Conservation (phyloP, 1,140 invertebrate species). For the Monomorium pharaonis region DNA sequence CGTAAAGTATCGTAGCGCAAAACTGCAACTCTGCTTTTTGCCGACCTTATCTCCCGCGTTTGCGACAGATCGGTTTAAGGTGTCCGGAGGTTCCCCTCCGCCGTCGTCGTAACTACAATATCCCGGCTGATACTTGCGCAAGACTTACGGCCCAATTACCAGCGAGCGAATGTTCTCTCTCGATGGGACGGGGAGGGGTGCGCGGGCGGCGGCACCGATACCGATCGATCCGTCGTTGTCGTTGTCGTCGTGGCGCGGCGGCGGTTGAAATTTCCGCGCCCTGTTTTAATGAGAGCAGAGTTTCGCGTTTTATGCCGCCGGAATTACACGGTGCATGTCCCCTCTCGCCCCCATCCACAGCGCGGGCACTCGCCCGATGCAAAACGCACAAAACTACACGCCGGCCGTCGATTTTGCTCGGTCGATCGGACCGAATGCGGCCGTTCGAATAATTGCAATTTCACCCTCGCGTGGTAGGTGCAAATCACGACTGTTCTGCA, state of each 20-base stretch:
- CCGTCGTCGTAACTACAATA: slow-evolving; percentile 25
- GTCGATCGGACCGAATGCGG: slow-evolving; percentile 12
- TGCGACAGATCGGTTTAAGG: slow-evolving; percentile 51
- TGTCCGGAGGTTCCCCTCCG: neutral
- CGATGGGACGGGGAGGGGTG: neutral
- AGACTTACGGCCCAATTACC: slow-evolving; percentile 43
- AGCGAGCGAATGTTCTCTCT: slow-evolving; percentile 15
- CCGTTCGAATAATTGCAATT: slow-evolving; percentile 54
- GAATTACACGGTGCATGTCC: slow-evolving; percentile 35
- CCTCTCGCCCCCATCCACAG: neutral
- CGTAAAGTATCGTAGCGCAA: slow-evolving; percentile 34
- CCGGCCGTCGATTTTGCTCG: slow-evolving; percentile 26
- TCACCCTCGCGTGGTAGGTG: slow-evolving; percentile 45
- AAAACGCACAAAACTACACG: neutral
- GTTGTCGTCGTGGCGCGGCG: slow-evolving; percentile 1
- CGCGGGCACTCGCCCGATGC: neutral
- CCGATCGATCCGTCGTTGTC: slow-evolving; percentile 46
- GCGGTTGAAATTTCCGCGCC: slow-evolving; percentile 31
- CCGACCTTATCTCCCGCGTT: slow-evolving; percentile 42
- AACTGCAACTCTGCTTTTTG: slow-evolving; percentile 41
- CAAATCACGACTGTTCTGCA: slow-evolving; percentile 51
- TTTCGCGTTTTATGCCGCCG: slow-evolving; percentile 44
- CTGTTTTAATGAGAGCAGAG: slow-evolving; percentile 44
- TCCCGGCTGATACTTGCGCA: slow-evolving; percentile 37
- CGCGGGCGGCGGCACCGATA: slow-evolving; percentile 22